Evolutionary conservation across 2,888 invertebrate genomes (phyloP), one percentile per base, ranked within the genome.

Genomic region (Parelbella ahira): DNA sequence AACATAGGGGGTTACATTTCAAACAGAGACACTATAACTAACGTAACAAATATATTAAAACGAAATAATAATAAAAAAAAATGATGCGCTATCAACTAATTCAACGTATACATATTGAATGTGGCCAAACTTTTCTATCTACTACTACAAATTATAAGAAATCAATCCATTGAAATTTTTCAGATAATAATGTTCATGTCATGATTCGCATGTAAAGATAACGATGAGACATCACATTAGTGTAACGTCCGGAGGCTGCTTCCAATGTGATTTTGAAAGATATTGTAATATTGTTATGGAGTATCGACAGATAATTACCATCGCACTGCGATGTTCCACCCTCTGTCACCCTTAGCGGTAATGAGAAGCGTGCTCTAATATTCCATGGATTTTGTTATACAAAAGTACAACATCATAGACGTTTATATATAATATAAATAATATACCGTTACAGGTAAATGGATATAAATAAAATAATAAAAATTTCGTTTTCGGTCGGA

Each of bases 31-130:
- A 41, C 27, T 33, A 37, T 12, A 12, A 33, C 33, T 19, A 41
- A 33, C 24, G 33, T 27, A 41, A 33, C 19, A 8, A 41, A 32
- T 25, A 28, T 21, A 23, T 33, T 3, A 15, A 3, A 15, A 15
- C 4, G 15, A 2, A 15, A 15, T 3, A 15, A 4, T 3, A 15
- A 15, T 3, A 2, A 15, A 15, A 15, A 15, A 15, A 15, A 34
- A 42, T 27, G 27, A 33, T 10, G 41, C 12, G 15, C 33, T 41
- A 28, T 10, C 15, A 37, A 42, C 41, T 42, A 42, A 42, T 42
- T 24, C 28, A 42, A 42, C 34, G 33, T 42, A 42, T 42, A 42
- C 34, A 15, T 42, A 42, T 15, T 34, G 41, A 41, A 34, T 42
- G 41, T 34, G 34, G 34, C 34, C 33, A 34, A 41, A 41, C n/a